A percentile compares a stretch with the other conserved stretches of the same genome.
Conservation (phyloP, 2,113 vertebrate species). For the Pangasianodon hypophthalmus region DNA sequence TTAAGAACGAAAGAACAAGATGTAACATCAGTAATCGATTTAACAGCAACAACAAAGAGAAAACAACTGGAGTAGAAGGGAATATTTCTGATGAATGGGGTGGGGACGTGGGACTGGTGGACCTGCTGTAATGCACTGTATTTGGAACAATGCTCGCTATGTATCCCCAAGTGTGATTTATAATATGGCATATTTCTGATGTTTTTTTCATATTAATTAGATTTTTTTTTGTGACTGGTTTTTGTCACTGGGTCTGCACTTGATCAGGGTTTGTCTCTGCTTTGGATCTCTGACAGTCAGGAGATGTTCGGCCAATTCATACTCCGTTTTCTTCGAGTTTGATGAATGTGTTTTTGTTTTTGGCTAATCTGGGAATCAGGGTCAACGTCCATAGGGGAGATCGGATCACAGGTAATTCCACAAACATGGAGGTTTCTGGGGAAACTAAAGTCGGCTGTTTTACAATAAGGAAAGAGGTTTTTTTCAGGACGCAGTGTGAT, state of each 20-base stretch:
- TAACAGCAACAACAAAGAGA: neutral
- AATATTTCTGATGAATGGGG: neutral
- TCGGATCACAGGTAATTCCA: neutral
- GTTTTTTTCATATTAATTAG: neutral
- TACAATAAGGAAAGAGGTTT: neutral
- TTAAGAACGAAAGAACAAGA: neutral
- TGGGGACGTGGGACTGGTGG: neutral
- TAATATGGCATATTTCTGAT: neutral
- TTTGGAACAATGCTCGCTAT: neutral
- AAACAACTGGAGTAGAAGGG: neutral
- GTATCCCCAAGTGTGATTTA: neutral
- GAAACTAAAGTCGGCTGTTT: neutral
- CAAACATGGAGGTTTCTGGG: neutral
- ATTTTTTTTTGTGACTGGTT: neutral
- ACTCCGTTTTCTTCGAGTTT: neutral
- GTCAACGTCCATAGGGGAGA: neutral
- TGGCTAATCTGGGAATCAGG: neutral
- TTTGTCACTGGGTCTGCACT: neutral
- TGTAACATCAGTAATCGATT: neutral
- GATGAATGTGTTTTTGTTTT: slow-evolving; percentile 5
- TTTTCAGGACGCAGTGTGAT: neutral
- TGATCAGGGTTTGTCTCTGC: slow-evolving; percentile 1
- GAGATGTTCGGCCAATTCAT: neutral
- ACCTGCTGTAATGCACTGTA: neutral
- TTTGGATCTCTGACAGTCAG: slow-evolving; percentile 6